phyloP scores from a whole-genome alignment of 2,888 invertebrate species.

The Caenorhabditis sp. region DNA sequence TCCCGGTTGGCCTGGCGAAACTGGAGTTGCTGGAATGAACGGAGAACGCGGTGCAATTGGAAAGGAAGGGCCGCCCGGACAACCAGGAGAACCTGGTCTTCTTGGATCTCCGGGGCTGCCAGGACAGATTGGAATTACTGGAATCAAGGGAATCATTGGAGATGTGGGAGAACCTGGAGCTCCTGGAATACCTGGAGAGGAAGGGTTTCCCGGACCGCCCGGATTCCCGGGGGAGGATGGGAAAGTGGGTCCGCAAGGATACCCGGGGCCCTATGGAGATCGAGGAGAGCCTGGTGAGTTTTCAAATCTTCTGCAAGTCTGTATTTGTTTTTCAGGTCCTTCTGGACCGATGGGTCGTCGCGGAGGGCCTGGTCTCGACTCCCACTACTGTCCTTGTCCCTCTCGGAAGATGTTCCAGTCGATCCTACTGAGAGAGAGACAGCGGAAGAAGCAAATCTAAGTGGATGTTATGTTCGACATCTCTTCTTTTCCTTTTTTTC shows the following conservation, averaged over 20 bases:
- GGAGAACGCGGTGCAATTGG: conserved; percentile 58
- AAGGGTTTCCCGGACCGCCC: conserved; percentile 45
- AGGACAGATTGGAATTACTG: conserved; percentile 58
- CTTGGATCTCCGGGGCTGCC: conserved; percentile 52
- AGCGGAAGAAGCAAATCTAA: conserved; percentile 35
- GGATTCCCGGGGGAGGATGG: conserved; percentile 50
- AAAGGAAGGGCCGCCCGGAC: conserved; percentile 52
- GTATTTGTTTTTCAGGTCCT: conserved; percentile 40
- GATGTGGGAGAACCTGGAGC: conserved; percentile 53
- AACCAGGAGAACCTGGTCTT: conserved; percentile 51
- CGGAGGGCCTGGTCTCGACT: conserved; percentile 63
- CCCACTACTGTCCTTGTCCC: conserved; percentile 69
- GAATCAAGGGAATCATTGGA: conserved; percentile 60
- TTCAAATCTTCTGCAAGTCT: too few species aligned
- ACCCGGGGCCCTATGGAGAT: conserved; percentile 40
- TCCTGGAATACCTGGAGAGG: conserved; percentile 55
- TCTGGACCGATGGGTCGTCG: conserved; percentile 50
- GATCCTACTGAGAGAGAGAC: conserved; percentile 1
- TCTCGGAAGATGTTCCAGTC: conserved; percentile 49
- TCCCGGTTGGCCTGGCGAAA: conserved; percentile 60
- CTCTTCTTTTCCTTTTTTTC: not conserved
- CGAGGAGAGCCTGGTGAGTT: conserved; percentile 36
- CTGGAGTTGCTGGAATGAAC: conserved; percentile 57
- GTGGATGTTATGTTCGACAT: not conserved
- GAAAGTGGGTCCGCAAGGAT: conserved; percentile 34